A percentile compares a stretch with the other conserved stretches of the same genome.
phyloP scores from a whole-genome alignment of 1,140 invertebrate genomes.

The Globodera rostochiensis region DNA sequence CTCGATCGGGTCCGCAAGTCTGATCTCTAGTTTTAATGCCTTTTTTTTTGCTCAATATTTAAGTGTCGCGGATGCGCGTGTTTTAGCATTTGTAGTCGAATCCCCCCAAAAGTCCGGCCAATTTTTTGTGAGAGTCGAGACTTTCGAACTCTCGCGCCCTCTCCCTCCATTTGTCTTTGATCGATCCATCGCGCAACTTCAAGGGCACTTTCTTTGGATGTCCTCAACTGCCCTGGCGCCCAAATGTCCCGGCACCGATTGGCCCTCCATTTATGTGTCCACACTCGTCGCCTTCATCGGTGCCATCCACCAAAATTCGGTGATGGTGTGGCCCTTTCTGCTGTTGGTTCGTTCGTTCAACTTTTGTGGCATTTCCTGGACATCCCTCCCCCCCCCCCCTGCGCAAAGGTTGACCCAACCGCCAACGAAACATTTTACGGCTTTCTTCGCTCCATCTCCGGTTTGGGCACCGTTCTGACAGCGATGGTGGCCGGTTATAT shows the following conservation, averaged over 20 bases:
- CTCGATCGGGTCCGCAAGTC: no score
- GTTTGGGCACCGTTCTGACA: constrained; percentile 43
- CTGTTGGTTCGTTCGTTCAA: constrained; percentile 10
- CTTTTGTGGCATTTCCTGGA: neutral
- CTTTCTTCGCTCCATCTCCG: constrained; percentile 49
- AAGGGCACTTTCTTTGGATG: neutral
- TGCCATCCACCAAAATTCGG: constrained; percentile 39
- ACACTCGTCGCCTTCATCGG: constrained; percentile 53
- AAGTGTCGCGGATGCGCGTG: no score
- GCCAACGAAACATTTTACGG: constrained; percentile 58
- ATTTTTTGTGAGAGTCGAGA: no score
- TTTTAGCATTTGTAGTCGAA: no score
- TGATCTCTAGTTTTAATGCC: no score
- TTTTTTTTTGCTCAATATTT: no score
- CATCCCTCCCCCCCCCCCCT: no score
- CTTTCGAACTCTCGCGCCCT: no score
- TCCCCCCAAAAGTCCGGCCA: no score
- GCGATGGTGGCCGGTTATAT: constrained; percentile 40
- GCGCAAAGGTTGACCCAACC: constrained; percentile 29
- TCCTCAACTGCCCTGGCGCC: neutral
- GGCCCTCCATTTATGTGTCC: constrained; percentile 52
- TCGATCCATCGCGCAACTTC: no score
- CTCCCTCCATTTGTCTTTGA: no score
- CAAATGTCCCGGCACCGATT: constrained; percentile 25
- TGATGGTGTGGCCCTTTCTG: constrained; percentile 51